These are phyloP conservation scores for Heloderma charlesbogerti DNA, from an alignment of 2,113 vertebrate species.

Conservation along the genomic window DNA sequence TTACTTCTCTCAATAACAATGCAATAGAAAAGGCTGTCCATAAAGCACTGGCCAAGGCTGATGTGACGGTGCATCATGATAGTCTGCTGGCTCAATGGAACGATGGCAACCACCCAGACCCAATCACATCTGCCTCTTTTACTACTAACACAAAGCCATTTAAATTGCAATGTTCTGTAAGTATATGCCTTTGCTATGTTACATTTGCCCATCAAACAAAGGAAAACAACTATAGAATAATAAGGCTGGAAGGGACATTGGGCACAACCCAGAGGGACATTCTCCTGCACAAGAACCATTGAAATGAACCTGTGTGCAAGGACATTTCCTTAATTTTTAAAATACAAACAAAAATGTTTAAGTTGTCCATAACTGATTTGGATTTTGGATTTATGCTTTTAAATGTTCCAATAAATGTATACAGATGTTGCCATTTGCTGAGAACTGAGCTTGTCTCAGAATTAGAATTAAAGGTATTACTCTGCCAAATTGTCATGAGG, in stretches of 20 bases:
- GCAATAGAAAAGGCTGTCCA: slow-evolving; percentile 69
- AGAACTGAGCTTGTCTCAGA: slow-evolving; percentile 13
- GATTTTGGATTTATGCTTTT: neutral
- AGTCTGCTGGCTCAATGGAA: slow-evolving; percentile 84
- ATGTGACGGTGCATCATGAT: slow-evolving; percentile 74
- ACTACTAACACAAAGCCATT: slow-evolving; percentile 72
- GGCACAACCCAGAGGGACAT: neutral
- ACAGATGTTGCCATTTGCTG: slow-evolving; percentile 17
- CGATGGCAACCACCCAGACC: slow-evolving; percentile 66
- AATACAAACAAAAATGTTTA: slow-evolving; percentile 14
- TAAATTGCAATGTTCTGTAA: slow-evolving; percentile 84
- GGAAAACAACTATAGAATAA: neutral
- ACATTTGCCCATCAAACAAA: neutral
- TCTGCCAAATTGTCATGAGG: neutral
- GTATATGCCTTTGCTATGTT: slow-evolving; percentile 51
- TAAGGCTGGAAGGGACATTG: no score
- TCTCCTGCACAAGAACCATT: neutral
- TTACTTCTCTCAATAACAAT: slow-evolving; percentile 75
- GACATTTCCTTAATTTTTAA: neutral
- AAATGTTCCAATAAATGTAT: slow-evolving; percentile 31
- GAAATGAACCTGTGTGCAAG: neutral
- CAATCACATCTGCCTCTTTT: slow-evolving; percentile 82
- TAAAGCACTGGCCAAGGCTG: slow-evolving; percentile 59
- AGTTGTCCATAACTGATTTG: slow-evolving; percentile 19
- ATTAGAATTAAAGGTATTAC: neutral